Evolutionary conservation across 2,113 vertebrate genomes (phyloP), one percentile per base, ranked within the genome.

Genomic region (Fukomys damarensis): DNA sequence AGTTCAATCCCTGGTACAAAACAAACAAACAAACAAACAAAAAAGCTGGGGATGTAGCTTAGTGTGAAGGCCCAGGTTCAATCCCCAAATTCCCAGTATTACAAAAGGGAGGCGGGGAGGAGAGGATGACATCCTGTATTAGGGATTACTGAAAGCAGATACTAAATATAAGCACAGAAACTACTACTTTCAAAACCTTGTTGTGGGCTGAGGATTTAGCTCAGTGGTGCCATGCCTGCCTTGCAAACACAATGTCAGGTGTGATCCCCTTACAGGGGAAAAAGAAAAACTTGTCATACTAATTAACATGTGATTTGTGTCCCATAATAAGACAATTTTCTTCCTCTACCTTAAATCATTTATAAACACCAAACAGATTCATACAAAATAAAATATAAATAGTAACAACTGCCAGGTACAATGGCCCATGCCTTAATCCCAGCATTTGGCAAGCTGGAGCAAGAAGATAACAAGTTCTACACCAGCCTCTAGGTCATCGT

Each of bases 271-370:
- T n/a, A n/a, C n/a, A n/a, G n/a, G n/a, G n/a, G n/a, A n/a, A n/a
- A n/a, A n/a, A n/a, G n/a, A n/a, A n/a, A n/a, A n/a, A 6, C 9
- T 2, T 95, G 35, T 19, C 63, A 95, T 86, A 92, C 77, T 89
- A 88, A 58, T 95, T 70, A 87, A 79, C 52, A 87, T 70, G 41
- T 88, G 68, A 66, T 46, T 84, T 94, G 28, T 54, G 7, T 5
- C n/a, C 49, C 74, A 72, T 12, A 56, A 61, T 19, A 43, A 14
- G 89, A 68, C 30, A 65, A 28, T 93, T 58, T 91, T 74, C 61
- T 95, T 92, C 80, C 49, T 85, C 38, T 92, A 93, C 81, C 17
- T 94, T 88, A 93, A 86, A 49, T 92, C 3, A 20, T 92, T 83
- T 83, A 74, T 41, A 74, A 81, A 80, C 8, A 84, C 38, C 59